These are phyloP conservation scores for Cardinalis cardinalis DNA, from an alignment of 2,113 vertebrate species.

Conservation along the genomic window DNA sequence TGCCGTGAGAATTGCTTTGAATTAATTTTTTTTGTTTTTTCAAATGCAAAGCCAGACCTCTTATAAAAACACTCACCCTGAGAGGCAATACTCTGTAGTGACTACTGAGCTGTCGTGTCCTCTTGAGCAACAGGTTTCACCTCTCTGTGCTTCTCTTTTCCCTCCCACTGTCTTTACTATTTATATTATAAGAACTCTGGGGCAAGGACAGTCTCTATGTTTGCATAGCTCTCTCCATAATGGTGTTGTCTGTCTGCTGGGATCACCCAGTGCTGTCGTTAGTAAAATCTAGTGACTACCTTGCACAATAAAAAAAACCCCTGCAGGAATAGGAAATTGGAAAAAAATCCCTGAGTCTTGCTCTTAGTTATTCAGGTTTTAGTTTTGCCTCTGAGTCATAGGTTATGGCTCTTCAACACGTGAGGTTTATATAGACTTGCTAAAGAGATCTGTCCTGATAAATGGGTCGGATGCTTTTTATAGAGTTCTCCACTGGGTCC, in stretches of 20 bases:
- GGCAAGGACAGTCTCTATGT: neutral
- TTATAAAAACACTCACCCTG: neutral
- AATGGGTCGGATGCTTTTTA: conserved; percentile 51
- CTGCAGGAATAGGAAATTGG: neutral
- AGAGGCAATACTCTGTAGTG: neutral
- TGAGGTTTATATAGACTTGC: conserved; percentile 32
- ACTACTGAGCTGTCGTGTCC: neutral
- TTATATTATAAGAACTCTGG: conserved; percentile 35
- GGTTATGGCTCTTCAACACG: neutral
- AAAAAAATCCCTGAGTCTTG: neutral
- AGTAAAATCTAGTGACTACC: conserved; percentile 9
- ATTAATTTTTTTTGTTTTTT: neutral
- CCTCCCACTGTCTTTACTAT: conserved; percentile 28
- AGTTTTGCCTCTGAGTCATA: conserved; percentile 3
- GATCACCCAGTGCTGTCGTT: neutral
- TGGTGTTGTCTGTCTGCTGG: conserved; percentile 15
- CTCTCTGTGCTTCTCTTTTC: conserved; percentile 9
- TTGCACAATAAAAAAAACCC: neutral
- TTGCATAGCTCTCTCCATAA: conserved; percentile 10
- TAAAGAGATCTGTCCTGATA: conserved; percentile 53
- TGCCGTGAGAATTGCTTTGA: neutral
- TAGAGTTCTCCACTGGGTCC: conserved; percentile 25
- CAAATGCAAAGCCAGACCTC: neutral
- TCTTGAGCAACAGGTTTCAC: neutral
- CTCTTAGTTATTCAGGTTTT: neutral